Conservation (phyloP, 2,113 vertebrate species). For the Murina feae region DNA sequence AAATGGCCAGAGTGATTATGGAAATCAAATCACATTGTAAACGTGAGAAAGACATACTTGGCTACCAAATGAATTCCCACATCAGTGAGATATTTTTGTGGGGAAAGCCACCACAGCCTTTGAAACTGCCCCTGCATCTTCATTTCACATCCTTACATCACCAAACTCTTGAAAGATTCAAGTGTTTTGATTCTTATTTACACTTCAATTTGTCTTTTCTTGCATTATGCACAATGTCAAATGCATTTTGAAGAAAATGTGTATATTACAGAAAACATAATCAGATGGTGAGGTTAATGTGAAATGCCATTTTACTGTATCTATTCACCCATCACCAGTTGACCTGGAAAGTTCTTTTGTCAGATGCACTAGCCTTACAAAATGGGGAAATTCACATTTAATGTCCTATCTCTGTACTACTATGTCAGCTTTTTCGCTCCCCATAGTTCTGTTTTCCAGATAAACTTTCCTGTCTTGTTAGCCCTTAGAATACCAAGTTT, state of each 20-base stretch:
- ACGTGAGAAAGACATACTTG: neutral
- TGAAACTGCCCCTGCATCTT: neutral
- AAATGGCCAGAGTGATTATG: neutral
- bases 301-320: neutral
- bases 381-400: neutral
- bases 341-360: neutral
- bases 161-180: neutral
- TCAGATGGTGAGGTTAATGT: neutral
- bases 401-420: neutral
- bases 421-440: neutral
- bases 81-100: neutral
- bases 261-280: neutral
- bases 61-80: neutral
- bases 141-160: neutral
- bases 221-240: neutral
- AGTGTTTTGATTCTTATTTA: neutral
- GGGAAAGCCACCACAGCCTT: neutral
- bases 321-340: neutral
- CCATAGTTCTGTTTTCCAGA: neutral
- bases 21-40: neutral
- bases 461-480: neutral
- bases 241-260: neutral
- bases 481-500: neutral
- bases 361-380: neutral
- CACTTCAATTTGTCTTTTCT: neutral